Base-by-base conservation (phyloP, 2,888 invertebrate genomes). In the Drosophila austrosaltans region DNA sequence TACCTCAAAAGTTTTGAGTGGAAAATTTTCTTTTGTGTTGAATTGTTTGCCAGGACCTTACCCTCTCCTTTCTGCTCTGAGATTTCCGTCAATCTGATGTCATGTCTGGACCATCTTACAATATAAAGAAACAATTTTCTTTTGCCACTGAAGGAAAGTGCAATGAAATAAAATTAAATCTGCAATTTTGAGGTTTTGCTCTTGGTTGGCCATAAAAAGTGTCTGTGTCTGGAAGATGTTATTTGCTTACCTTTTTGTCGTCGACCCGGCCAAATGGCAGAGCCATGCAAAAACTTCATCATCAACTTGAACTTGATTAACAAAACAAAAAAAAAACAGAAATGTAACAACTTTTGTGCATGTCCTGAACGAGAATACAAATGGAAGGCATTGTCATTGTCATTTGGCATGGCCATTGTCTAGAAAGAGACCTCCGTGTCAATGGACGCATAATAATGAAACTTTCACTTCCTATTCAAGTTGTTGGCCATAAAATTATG, bases 151-250 rank as follows among this genome's bases (percentile, higher is more conserved):
- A 71, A 70, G 72, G 69, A 63, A 74, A 73, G 74, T 80, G 86
- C 83, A 83, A 90, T 87, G 85, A 91, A 91, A 91, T 91, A 85
- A 91, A 91, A 92, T 91, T 89, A 87, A 91, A 92, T 90, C 90
- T 91, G 90, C 90, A 81, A 89, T 87, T 90, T 91, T 84, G 81
- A 82, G 90, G 89, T 88, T 89, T 81, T 82, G 81, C 82, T 66
- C 39, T 84, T 78, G 73, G 79, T 36, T 36, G 69, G 87, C 82
- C 90, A 91, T 91, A 92, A 91, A 91, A 91, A 90, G 90, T 87
- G 91, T 91, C 91, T 91, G 91, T 90, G 85, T 85, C 62, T 72
- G 78, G 68, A 75, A 66, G 74, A 65, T 54, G 66, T 57, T 57
- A 20, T 60, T 57, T 48, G 57, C 25, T 30, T 58, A 39, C 44